Evolutionary conservation across 2,797 vertebrate genomes (phyloP), one percentile per base, ranked within the genome.

Genomic region (Lagorchestes hirsutus): DNA sequence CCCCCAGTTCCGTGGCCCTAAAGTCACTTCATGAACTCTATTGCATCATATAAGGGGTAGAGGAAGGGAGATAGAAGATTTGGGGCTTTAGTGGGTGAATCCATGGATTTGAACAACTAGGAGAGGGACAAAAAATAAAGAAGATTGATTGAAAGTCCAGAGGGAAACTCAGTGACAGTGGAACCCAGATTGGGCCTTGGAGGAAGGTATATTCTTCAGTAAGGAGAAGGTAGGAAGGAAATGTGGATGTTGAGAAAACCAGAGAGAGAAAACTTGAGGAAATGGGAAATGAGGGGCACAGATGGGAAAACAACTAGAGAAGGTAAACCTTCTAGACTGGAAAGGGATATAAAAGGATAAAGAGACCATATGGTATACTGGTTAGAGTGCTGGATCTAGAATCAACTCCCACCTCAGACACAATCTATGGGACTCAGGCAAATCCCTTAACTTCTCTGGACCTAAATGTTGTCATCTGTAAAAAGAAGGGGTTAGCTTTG

Each of bases 21-120:
- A 74, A 74, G 62, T 67, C 34, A 94, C 50, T 95, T 91, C 87
- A 28, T 94, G 67, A 58, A 54, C 95, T 97, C 55, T 96, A 8
- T 12, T 62, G 46, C 87, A 93, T 5, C 67, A 29, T 95, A 90
- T 92, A 54, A 58, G 54, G 54, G 54, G 46, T 90, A 87, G 74
- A 95, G n/a, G 52, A 74, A 57, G 92, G 52, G 62, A 93, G 87
- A 91, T 10, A 34, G 9, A 24, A 90, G 28, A 56, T 55, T n/a
- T 46, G 91, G n/a, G 90, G 46, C 24, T 91, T 92, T 92, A 10
- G 29, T 92, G 82, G 82, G n/a, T 92, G 50, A 90, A 52, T 34
- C 95, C 28, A 87, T 62, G 34, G 57, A 92, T 94, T 93, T 62
- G 34, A 14, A 54, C 56, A 55, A 93, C 27, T 27, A 34, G 56